A percentile compares a stretch with the other conserved stretches of the same genome.
phyloP scores from a whole-genome alignment of 1,140 invertebrate species.

The Habropoda laboriosa region DNA sequence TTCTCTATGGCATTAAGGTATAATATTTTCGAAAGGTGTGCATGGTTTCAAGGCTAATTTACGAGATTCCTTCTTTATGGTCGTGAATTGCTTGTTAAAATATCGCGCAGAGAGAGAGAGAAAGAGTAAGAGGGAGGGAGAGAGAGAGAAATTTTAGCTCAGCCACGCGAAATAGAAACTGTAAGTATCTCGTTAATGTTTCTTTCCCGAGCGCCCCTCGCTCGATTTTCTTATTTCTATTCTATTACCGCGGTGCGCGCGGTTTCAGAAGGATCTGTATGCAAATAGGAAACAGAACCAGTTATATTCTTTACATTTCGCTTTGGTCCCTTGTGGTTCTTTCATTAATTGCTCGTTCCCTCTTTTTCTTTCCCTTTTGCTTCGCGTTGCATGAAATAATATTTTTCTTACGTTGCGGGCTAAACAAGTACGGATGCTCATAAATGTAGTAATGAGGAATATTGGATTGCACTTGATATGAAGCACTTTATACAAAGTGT shows the following conservation, averaged over 20 bases:
- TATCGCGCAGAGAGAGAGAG: neutral
- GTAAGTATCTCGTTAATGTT: constrained; percentile 23
- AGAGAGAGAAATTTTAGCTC: constrained; percentile 7
- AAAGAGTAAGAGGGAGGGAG: too few species aligned
- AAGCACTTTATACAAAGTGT: neutral
- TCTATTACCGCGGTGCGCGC: neutral
- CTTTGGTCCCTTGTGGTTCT: neutral
- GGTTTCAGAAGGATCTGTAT: constrained; percentile 3
- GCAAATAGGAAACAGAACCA: constrained; percentile 23
- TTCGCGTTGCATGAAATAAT: neutral
- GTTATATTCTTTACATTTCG: constrained; percentile 12
- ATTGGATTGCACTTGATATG: neutral
- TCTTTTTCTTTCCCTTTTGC: neutral
- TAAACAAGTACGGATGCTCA: neutral
- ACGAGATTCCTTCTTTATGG: neutral
- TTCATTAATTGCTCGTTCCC: constrained; percentile 1
- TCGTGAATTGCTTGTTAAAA: constrained; percentile 4
- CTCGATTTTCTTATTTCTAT: constrained; percentile 18
- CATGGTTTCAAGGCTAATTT: neutral
- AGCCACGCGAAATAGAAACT: neutral
- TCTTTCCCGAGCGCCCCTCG: neutral
- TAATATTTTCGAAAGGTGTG: neutral
- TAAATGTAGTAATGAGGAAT: neutral
- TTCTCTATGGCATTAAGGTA: neutral
- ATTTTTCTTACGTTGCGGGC: neutral